Evolutionary conservation across 2,113 vertebrate genomes (phyloP).

Genomic region (Bothrops jararaca): DNA sequence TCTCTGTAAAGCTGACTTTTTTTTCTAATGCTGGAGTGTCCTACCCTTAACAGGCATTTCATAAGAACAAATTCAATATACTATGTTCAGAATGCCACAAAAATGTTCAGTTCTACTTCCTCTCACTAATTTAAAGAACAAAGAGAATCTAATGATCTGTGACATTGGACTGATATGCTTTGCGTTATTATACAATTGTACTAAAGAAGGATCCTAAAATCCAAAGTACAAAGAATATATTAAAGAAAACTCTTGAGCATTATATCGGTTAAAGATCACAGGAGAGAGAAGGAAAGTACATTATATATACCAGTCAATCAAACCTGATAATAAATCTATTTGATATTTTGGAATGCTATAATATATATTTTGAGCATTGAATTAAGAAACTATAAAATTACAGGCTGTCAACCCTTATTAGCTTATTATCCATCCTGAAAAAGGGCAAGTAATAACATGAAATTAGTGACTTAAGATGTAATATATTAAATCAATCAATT

Average conservation of each 20-base stretch:
- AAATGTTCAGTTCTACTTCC: background rate
- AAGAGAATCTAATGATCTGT: background rate
- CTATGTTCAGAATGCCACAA: background rate
- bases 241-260: rapidly evolving
- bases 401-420: background rate
- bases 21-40: background rate
- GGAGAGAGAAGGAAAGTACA: background rate
- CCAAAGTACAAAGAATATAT: background rate
- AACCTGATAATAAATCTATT: background rate
- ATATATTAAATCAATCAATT: background rate
- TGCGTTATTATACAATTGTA: background rate
- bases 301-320: slow-evolving; percentile 8
- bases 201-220: background rate
- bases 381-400: slow-evolving; percentile 19
- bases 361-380: slow-evolving; percentile 7
- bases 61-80: background rate
- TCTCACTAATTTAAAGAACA: background rate
- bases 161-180: background rate
- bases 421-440: background rate
- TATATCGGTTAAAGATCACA: background rate
- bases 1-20: background rate
- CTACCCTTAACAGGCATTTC: background rate
- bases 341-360: slow-evolving; percentile 21
- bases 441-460: background rate
- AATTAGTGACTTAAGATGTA: background rate